phyloP scores from a whole-genome alignment of 2,113 vertebrate genomes.

The Actinemys pallida region DNA sequence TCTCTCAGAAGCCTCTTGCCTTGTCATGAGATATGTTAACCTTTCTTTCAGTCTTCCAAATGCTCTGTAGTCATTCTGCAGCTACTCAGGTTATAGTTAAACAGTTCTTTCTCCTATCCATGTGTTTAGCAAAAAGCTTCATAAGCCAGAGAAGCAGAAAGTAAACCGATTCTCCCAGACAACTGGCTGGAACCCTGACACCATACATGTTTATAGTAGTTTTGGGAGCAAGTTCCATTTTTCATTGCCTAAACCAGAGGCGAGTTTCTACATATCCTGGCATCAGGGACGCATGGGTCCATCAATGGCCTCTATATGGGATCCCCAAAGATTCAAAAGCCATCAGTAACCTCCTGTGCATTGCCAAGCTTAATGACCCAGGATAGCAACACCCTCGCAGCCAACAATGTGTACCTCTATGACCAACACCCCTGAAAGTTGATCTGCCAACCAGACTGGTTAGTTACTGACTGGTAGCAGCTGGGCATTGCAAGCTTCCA shows the following conservation, averaged over 20 bases:
- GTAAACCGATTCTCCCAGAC: neutral
- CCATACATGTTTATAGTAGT: neutral
- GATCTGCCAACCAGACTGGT: neutral
- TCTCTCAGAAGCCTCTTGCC: neutral
- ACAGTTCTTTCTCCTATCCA: too few relatives aligned
- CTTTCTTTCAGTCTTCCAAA: neutral
- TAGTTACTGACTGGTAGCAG: neutral
- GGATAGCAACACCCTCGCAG: neutral
- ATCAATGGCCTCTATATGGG: neutral
- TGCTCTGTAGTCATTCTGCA: neutral
- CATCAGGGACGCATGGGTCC: neutral
- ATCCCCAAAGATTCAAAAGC: neutral
- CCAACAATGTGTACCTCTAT: neutral
- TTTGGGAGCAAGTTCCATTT: neutral
- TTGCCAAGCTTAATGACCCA: rapidly evolving
- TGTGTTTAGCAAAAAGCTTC: neutral
- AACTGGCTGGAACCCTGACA: neutral
- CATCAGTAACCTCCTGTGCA: rapidly evolving
- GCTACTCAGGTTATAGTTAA: neutral
- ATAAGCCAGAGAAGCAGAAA: neutral
- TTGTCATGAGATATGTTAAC: neutral
- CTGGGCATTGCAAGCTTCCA: neutral
- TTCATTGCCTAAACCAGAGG: neutral
- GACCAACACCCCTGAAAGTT: neutral
- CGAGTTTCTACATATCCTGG: neutral